These are phyloP conservation scores for Patella ulyssiponensis DNA, from an alignment of 2,888 invertebrate species.

Conservation along the genomic window DNA sequence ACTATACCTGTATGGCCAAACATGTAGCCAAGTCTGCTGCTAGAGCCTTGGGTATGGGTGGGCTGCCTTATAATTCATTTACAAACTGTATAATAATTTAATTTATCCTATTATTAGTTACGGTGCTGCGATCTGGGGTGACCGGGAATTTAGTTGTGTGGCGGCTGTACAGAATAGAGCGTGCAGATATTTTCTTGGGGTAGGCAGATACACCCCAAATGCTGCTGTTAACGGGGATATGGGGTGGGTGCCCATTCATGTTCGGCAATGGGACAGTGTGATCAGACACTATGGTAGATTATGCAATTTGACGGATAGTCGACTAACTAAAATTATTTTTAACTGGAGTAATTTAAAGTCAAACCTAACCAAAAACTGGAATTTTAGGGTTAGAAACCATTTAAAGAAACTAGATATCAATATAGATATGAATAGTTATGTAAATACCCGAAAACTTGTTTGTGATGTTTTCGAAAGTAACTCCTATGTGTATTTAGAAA, in stretches of 20 bases:
- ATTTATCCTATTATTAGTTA: conserved; percentile 24
- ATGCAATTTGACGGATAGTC: background rate
- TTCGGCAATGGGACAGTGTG: conserved; percentile 8
- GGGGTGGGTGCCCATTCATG: conserved; percentile 13
- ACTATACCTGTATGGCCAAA: conserved; percentile 20
- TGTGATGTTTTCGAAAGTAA: background rate
- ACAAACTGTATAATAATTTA: conserved; percentile 24
- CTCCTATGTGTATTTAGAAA: background rate
- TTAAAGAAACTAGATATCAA: background rate
- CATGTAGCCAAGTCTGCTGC: conserved; percentile 14
- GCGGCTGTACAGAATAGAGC: conserved; percentile 23
- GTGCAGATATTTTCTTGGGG: conserved; percentile 20
- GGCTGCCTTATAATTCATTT: conserved; percentile 20
- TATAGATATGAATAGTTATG: background rate
- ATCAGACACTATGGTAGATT: background rate
- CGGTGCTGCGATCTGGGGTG: conserved; percentile 24
- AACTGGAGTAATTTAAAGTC: background rate
- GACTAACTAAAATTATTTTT: background rate
- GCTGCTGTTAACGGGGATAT: conserved; percentile 14
- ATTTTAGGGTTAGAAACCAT: background rate
- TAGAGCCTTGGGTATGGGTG: conserved; percentile 25
- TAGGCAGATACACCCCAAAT: conserved; percentile 23
- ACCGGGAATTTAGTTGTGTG: conserved; percentile 13
- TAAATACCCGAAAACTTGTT: background rate
- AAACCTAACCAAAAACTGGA: background rate